Evolutionary conservation across 2,797 vertebrate species (phyloP).

Genomic region (Sparidentex hasta): DNA sequence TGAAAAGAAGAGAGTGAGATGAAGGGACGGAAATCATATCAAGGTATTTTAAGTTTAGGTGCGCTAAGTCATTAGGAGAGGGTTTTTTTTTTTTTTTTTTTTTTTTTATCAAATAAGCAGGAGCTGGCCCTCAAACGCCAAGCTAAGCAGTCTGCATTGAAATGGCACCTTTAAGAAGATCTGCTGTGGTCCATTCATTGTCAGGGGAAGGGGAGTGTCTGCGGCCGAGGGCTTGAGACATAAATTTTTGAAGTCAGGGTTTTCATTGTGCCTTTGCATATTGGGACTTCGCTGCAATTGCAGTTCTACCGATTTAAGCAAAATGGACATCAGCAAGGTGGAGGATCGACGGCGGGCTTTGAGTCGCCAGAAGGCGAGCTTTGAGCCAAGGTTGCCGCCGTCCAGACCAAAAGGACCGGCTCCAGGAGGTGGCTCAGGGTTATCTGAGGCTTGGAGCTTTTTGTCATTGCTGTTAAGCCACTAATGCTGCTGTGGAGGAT

Average conservation of each 20-base stretch:
- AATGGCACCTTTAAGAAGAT: constrained; percentile 85
- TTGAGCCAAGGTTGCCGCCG: constrained; percentile 50
- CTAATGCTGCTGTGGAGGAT: constrained; percentile 73
- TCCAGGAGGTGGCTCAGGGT: constrained; percentile 72
- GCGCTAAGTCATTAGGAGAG: constrained; percentile 81
- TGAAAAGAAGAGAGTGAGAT: constrained; percentile 74
- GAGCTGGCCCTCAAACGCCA: constrained; percentile 76
- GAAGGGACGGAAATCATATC: constrained; percentile 83
- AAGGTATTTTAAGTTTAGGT: constrained; percentile 82
- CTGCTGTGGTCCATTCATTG: constrained; percentile 83
- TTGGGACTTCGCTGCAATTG: constrained; percentile 83
- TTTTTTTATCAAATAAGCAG: constrained; percentile 84
- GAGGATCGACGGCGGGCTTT: constrained; percentile 65
- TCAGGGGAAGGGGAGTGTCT: constrained; percentile 67
- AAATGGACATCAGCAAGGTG: constrained; percentile 86
- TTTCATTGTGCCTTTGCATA: constrained; percentile 87
- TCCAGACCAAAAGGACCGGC: constrained; percentile 44
- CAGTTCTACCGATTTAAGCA: constrained; percentile 84
- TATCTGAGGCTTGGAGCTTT: constrained; percentile 72
- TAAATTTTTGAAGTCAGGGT: constrained; percentile 85
- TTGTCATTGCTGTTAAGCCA: constrained; percentile 61
- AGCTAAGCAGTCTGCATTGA: constrained; percentile 87
- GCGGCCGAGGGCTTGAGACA: constrained; percentile 82
- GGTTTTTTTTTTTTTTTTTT: constrained; percentile 1
- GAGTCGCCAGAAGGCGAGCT: constrained; percentile 39